Conservation (phyloP, 2,113 vertebrate species). For the Naja naja region DNA sequence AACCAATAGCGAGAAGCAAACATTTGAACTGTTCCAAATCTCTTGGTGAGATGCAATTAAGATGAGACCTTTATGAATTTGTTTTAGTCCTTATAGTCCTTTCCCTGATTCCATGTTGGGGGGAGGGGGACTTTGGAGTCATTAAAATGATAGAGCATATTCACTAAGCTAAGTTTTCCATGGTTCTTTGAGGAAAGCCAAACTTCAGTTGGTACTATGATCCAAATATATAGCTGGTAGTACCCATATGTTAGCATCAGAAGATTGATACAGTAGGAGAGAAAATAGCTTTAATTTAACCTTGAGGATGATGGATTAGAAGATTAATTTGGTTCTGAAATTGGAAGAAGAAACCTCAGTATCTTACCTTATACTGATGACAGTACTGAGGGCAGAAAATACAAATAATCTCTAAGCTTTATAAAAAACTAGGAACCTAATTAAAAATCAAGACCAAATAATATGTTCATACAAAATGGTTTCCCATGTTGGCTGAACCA, state of each 20-base stretch:
- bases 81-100: conserved; percentile 3
- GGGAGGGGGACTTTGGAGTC: neutral
- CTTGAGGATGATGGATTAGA: neutral
- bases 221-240: neutral
- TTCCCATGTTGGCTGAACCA: neutral
- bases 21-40: neutral
- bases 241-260: neutral
- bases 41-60: neutral
- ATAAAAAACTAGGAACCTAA: neutral
- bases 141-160: neutral
- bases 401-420: neutral
- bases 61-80: neutral
- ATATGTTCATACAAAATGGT: neutral
- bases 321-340: neutral
- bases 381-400: neutral
- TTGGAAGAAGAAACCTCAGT: neutral
- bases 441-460: neutral
- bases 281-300: neutral
- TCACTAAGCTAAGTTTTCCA: neutral
- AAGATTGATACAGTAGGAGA: neutral
- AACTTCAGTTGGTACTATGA: neutral
- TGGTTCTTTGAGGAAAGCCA: neutral
- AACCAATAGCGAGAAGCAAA: neutral
- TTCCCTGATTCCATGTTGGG: neutral
- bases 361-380: neutral